Evolutionary conservation across 2,113 vertebrate species (phyloP), one percentile per base, ranked within the genome.

Genomic region (Trichechus manatus): DNA sequence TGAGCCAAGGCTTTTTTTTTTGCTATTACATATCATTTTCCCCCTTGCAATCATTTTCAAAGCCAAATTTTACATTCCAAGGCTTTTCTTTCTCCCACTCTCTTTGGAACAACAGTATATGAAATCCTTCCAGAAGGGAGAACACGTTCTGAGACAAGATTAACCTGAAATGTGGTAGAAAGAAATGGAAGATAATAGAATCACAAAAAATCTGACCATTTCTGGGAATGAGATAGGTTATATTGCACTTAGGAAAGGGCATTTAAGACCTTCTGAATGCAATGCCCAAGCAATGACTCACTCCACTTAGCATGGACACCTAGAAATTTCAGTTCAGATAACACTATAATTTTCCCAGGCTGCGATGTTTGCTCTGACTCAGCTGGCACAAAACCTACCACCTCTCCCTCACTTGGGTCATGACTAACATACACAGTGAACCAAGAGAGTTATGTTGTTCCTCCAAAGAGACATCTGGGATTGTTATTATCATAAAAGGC

Each of bases 201-300:
- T 90, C 68, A 80, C 91, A 97, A 68, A 97, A 95, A 97, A 95
- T 75, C 77, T 81, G 89, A 95, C 74, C 94, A 89, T 97, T 93
- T 92, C 91, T 93, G 85, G 87, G 97, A 97, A 98, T 95, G 95
- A 98, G 97, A 92, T 96, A 97, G 91, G 72, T 56, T 97, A 27
- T 85, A 89, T 68, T 85, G 88, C 86, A 89, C 74, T 64, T 77
- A 86, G 44, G 4, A 87, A 59, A 78, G 75, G 64, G 33, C 66
- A 68, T 87, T 93, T 11, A 89, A 44, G 72, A 74, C 44, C 27
- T 63, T 47, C 59, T 59, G n/a, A 64, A 81, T 33, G 33, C 6
- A 42, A 6, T 91, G 31, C 79, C 6, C 74, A 56, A 75, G 78
- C 36, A 0, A 6, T 95, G 70, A 31, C 22, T 97, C 20, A 84